These are phyloP conservation scores for Thomomys bottae DNA, from an alignment of 2,113 vertebrate genomes.

Conservation along the genomic window DNA sequence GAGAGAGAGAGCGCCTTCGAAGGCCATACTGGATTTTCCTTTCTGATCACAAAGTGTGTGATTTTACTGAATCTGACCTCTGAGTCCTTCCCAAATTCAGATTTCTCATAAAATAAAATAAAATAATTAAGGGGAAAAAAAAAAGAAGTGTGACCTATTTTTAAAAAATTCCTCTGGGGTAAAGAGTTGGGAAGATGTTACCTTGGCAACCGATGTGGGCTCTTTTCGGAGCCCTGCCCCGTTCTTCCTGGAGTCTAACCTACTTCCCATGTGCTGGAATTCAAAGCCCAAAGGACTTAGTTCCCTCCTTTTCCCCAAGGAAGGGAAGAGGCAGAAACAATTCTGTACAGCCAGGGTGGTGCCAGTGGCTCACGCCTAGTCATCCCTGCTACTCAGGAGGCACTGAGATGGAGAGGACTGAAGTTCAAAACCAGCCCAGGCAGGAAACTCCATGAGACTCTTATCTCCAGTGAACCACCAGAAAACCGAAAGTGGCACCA, in stretches of 20 bases:
- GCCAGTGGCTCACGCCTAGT: too few species aligned
- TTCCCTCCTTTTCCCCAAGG: too few species aligned
- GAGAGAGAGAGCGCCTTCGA: too few species aligned
- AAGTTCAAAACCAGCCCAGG: too few species aligned
- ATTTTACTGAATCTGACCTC: conserved; percentile 47
- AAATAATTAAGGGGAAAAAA: too few species aligned
- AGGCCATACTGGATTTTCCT: too few species aligned
- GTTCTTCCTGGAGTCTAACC: conserved; percentile 62
- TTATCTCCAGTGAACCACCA: too few species aligned
- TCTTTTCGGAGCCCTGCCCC: conserved; percentile 25
- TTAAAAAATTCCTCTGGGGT: conserved; percentile 70
- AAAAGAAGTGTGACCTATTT: conserved; percentile 75
- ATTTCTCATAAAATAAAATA: too few species aligned
- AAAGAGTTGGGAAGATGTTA: conserved; percentile 68
- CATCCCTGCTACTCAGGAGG: too few species aligned
- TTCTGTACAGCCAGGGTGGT: not conserved
- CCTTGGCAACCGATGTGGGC: conserved; percentile 50
- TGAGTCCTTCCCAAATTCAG: not conserved
- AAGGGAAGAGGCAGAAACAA: not conserved
- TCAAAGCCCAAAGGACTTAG: not conserved
- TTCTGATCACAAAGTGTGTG: not conserved
- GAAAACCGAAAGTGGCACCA: too few species aligned
- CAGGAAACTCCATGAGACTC: too few species aligned
- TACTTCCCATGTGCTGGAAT: not conserved
- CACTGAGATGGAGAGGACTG: too few species aligned